Conservation (phyloP, 2,888 invertebrate genomes). For the Colletes collaris region DNA sequence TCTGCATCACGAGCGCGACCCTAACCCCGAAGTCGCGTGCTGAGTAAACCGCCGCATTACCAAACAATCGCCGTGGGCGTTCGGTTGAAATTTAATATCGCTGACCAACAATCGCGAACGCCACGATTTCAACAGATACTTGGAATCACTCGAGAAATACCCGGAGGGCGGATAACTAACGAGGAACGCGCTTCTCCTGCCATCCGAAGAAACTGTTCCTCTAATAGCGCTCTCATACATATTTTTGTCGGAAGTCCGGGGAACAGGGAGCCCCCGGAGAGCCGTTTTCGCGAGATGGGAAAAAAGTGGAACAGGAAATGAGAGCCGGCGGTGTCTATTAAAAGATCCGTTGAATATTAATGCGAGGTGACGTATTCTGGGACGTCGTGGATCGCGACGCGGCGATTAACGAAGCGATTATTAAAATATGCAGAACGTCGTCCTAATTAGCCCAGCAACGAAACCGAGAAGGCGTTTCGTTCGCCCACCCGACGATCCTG, state of each 20-base stretch:
- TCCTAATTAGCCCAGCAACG: constrained; percentile 60
- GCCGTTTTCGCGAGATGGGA: constrained; percentile 1
- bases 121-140: background rate
- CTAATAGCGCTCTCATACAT: constrained; percentile 27
- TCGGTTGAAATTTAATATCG: constrained; percentile 35
- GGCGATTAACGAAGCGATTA: constrained; percentile 67
- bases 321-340: constrained; percentile 59
- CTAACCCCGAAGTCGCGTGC: constrained; percentile 1
- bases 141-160: background rate
- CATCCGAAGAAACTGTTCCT: constrained; percentile 6
- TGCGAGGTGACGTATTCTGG: constrained; percentile 52
- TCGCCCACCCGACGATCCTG: background rate
- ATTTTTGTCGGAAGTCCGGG: constrained; percentile 24
- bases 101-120: background rate
- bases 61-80: constrained; percentile 32
- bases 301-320: constrained; percentile 55
- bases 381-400: constrained; percentile 30
- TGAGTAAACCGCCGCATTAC: constrained; percentile 13
- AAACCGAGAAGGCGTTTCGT: constrained; percentile 49
- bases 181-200: background rate
- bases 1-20: constrained; percentile 6
- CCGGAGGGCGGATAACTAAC: constrained; percentile 1
- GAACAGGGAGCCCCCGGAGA: background rate
- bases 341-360: constrained; percentile 69
- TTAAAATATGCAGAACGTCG: constrained; percentile 67